These are phyloP conservation scores for Gymnothorax javanicus DNA, from an alignment of 2,797 vertebrate species.

Conservation along the genomic window DNA sequence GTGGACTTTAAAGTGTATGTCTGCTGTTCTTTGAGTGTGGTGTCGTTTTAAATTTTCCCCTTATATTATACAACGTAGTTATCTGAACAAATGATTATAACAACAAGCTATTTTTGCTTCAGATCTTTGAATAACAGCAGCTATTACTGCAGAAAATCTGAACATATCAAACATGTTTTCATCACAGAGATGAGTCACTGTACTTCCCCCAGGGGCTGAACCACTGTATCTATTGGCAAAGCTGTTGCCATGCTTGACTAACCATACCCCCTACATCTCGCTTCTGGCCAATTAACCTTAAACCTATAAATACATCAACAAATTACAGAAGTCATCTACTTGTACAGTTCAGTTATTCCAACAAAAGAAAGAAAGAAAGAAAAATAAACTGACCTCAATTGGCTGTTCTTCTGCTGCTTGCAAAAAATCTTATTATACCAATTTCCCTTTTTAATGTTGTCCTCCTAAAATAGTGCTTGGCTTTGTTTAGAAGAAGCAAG, in stretches of 20 bases:
- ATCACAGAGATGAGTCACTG: slow-evolving; percentile 4
- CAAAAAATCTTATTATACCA: not conserved
- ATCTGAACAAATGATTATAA: not conserved
- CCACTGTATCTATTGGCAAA: not conserved
- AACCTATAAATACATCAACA: not conserved
- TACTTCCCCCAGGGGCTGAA: not conserved
- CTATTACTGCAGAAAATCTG: not conserved
- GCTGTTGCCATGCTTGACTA: not conserved
- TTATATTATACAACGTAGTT: not conserved
- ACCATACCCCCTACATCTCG: not conserved
- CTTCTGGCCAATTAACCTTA: not conserved
- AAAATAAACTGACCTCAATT: not conserved
- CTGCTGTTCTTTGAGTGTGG: no score
- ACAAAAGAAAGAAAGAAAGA: not conserved
- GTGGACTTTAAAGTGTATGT: no score
- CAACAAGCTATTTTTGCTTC: not conserved
- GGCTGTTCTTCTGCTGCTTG: not conserved
- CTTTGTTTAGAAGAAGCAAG: not conserved
- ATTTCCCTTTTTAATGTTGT: not conserved
- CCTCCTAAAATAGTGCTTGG: not conserved
- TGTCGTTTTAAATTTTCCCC: no score
- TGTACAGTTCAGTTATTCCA: not conserved
- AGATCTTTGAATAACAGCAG: not conserved
- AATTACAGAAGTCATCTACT: not conserved
- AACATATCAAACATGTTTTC: not conserved